Conservation (phyloP, 2,113 vertebrate species). For the Poeciliopsis retropinna region DNA sequence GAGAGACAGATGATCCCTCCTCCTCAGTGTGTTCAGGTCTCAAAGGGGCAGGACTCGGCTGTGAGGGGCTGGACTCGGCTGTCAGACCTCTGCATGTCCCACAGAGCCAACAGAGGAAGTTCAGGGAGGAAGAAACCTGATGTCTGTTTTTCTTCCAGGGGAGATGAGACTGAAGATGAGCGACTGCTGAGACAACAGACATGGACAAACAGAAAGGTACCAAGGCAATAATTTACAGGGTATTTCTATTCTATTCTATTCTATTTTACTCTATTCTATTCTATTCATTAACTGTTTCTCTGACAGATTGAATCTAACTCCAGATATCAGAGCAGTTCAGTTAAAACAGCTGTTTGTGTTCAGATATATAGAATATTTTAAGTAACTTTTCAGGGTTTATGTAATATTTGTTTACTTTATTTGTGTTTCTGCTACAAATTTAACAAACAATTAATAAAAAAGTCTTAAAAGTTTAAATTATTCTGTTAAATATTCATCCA, state of each 20-base stretch:
- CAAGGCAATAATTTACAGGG: not conserved
- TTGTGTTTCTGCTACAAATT: not conserved
- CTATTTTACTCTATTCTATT: too few relatives aligned
- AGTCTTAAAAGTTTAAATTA: too few relatives aligned
- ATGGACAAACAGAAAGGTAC: slow-evolving; percentile 72
- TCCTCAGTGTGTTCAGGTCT: slow-evolving; percentile 23
- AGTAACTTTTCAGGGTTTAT: too few relatives aligned
- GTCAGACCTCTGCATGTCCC: slow-evolving; percentile 13
- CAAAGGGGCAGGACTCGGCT: slow-evolving; percentile 18
- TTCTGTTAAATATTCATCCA: not conserved
- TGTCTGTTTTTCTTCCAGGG: slow-evolving; percentile 2
- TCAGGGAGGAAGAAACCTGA: slow-evolving; percentile 1
- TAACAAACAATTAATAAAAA: too few relatives aligned
- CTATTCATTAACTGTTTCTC: too few relatives aligned
- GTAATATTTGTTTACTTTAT: too few relatives aligned
- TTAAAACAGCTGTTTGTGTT: too few relatives aligned
- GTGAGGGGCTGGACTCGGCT: not conserved
- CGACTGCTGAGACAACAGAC: slow-evolving; percentile 27
- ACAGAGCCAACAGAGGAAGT: not conserved
- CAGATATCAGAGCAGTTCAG: too few relatives aligned
- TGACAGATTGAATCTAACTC: too few relatives aligned
- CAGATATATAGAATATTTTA: too few relatives aligned
- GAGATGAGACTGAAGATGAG: slow-evolving; percentile 35
- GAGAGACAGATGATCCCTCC: slow-evolving; percentile 19
- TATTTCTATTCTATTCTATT: too few relatives aligned